Evolutionary conservation across 2,888 invertebrate genomes (phyloP), one percentile per base, ranked within the genome.

Genomic region (Callyntrura sp.): DNA sequence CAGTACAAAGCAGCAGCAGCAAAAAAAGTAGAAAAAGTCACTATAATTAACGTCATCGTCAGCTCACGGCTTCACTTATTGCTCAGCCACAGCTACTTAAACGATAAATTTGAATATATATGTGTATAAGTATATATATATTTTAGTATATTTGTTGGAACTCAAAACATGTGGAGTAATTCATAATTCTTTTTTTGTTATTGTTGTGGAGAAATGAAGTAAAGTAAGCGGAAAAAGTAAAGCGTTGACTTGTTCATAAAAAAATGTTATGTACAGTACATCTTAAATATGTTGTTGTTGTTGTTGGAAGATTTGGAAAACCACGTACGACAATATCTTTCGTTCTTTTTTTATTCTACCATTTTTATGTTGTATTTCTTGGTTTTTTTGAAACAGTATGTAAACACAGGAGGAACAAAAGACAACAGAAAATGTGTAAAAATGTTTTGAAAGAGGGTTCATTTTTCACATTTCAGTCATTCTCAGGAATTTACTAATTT

Each of bases 401-500:
- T 76, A 28, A 2, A 55, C 55, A 6, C 3, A 55, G 23, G 17
- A 28, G 20, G 35, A 6, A 57, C 11, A 62, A 60, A 9, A 62
- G 43, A 55, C 5, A 23, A 62, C 20, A 62, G 9, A 78, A 12
- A 79, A 12, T 79, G 55, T 55, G 51, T 45, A 28, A 25, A 78
- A 25, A 25, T 45, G 35, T 6, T n/a, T 48, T 79, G 51, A 79
- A 60, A 62, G 73, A 60, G 73, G 62, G 48, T 73, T 85, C 70
- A 78, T 60, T 85, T 85, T 81, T 79, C 62, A 73, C 28, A 51
- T 65, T 83, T 83, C 79, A 60, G 79, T 79, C 79, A 60, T 79
- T 35, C 57, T 35, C 79, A 79, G 79, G 60, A 79, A 57, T 79
- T 79, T 83, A 83, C 68, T 83, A 83, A 57, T 89, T 84, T 78